Evolutionary conservation across 92 coral and sea anemone genomes (phyloP).

Genomic region (Montipora capitata): DNA sequence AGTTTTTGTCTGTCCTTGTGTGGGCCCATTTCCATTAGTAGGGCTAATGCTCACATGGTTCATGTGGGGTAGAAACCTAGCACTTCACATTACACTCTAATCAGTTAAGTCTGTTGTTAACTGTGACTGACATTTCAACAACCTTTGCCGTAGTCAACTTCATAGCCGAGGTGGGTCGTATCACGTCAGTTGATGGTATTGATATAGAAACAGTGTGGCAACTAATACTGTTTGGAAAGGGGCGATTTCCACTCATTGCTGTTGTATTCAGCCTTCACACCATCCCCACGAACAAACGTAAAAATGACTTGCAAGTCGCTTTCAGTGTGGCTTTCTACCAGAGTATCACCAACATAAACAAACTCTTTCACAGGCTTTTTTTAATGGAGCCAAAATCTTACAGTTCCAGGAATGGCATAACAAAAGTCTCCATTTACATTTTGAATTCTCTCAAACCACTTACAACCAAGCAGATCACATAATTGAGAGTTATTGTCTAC

Average conservation of each 20-base stretch:
- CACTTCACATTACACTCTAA: too few relatives aligned
- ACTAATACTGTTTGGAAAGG: background rate
- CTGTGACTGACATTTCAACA: too few relatives aligned
- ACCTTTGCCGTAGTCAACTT: too few relatives aligned
- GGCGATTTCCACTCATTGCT: constrained; percentile 27
- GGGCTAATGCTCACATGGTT: too few relatives aligned
- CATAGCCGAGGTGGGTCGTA: background rate
- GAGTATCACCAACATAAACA: background rate
- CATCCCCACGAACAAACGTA: constrained; percentile 39
- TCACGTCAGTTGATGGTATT: background rate
- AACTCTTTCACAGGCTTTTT: constrained; percentile 52
- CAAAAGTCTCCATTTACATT: constrained; percentile 56
- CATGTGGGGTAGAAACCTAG: too few relatives aligned
- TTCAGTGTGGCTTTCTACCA: constrained; percentile 37
- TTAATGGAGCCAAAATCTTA: background rate
- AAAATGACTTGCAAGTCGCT: constrained; percentile 47
- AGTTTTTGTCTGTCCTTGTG: too few relatives aligned
- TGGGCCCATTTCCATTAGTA: too few relatives aligned
- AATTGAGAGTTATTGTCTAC: constrained; percentile 30
- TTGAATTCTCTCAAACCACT: too few relatives aligned
- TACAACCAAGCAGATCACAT: too few relatives aligned
- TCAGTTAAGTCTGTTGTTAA: too few relatives aligned
- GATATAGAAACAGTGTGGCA: background rate
- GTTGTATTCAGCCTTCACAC: constrained; percentile 1
- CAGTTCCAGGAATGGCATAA: constrained; percentile 57